A percentile compares a stretch with the other conserved stretches of the same genome.
Conservation (phyloP, 2,888 invertebrate species). For the Hydrotaea diabolus region DNA sequence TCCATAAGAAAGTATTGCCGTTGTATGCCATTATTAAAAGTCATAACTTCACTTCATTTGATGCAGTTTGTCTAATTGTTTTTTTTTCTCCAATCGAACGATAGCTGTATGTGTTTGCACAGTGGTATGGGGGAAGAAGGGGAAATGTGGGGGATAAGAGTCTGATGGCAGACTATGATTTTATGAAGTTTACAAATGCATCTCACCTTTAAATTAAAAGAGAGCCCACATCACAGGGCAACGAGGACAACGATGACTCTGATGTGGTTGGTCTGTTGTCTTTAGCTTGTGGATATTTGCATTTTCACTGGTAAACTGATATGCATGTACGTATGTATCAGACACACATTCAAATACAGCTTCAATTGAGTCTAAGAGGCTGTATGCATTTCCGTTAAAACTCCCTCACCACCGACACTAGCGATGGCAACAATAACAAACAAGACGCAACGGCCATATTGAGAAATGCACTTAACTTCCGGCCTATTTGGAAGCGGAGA, state of each 20-base stretch:
- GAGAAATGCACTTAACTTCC: conserved; percentile 76
- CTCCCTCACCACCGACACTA: background rate
- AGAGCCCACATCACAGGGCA: conserved; percentile 6
- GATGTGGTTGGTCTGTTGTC: conserved; percentile 46
- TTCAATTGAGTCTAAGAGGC: conserved; percentile 19
- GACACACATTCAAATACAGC: background rate
- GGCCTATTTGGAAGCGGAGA: conserved; percentile 56
- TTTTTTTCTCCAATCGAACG: conserved; percentile 17
- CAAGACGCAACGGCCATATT: conserved; percentile 59
- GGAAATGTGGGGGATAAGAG: background rate
- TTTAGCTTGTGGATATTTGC: conserved; percentile 59
- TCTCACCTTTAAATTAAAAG: conserved; percentile 69
- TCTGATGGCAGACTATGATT: conserved; percentile 36
- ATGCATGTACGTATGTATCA: conserved; percentile 1
- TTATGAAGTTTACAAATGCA: conserved; percentile 62
- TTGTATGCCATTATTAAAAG: conserved; percentile 18
- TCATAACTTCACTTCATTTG: conserved; percentile 43
- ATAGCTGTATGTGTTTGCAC: background rate
- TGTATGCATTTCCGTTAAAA: conserved; percentile 59
- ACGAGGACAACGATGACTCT: background rate
- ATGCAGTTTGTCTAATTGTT: conserved; percentile 55
- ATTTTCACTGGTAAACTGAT: conserved; percentile 60
- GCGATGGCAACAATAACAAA: conserved; percentile 47
- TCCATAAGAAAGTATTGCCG: conserved; percentile 23
- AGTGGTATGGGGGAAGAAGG: no score